Evolutionary conservation across 2,888 invertebrate genomes (phyloP).

Genomic region (Polydrusus pterygomalis): DNA sequence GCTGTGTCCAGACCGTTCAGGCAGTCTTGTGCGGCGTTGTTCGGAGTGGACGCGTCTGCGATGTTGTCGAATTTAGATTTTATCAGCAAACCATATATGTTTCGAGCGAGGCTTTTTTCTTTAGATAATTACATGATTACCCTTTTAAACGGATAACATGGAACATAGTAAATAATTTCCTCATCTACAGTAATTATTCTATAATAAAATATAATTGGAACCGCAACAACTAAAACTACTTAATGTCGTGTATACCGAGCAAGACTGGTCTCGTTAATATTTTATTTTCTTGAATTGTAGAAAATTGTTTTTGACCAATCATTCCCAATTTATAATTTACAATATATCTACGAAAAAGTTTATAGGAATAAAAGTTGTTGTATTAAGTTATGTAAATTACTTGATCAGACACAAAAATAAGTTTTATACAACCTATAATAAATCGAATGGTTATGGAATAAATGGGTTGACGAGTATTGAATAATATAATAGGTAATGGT

Average conservation of each 20-base stretch:
- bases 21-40: no score
- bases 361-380: conserved; percentile 16
- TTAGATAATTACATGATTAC: background rate
- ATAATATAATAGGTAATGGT: no score
- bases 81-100: no score
- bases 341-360: conserved; percentile 27
- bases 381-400: conserved; percentile 42
- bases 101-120: no score
- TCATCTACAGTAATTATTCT: conserved; percentile 11
- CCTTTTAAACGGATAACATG: conserved; percentile 7
- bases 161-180: conserved; percentile 23
- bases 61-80: no score
- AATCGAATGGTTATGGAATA: background rate
- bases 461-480: background rate
- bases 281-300: conserved; percentile 34
- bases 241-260: conserved; percentile 32
- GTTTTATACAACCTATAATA: background rate
- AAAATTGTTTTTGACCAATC: conserved; percentile 33
- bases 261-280: conserved; percentile 27
- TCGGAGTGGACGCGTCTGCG: no score
- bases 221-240: background rate
- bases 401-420: conserved; percentile 8
- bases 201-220: conserved; percentile 5
- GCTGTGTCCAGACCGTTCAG: no score
- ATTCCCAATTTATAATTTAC: conserved; percentile 17